A percentile compares a stretch with the other conserved stretches of the same genome.
Conservation (phyloP, 2,888 invertebrate species). For the Entomobrya proxima region DNA sequence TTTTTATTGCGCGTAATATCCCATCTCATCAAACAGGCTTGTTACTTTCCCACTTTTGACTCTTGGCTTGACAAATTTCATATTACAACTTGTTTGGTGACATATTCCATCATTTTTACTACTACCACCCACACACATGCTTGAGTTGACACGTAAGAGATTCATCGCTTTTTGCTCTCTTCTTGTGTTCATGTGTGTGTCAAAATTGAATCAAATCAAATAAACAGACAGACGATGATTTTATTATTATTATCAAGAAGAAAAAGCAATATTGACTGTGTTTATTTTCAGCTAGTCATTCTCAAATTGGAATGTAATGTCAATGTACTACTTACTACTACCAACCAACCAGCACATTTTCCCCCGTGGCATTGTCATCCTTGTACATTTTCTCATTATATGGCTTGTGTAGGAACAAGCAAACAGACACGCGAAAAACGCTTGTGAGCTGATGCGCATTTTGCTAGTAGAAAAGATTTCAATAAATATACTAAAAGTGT, state of each 20-base stretch:
- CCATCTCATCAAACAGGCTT: slow-evolving; percentile 30
- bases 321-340: slow-evolving; percentile 35
- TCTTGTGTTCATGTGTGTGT: no score
- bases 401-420: slow-evolving; percentile 25
- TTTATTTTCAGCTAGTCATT: slow-evolving; percentile 25
- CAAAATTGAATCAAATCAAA: slow-evolving; percentile 67
- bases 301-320: slow-evolving; percentile 55
- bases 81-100: no score
- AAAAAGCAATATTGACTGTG: slow-evolving; percentile 66
- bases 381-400: slow-evolving; percentile 40
- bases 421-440: background rate
- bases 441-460: background rate
- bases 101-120: no score
- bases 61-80: slow-evolving; percentile 62
- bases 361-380: slow-evolving; percentile 56
- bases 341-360: no score
- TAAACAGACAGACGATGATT: slow-evolving; percentile 16
- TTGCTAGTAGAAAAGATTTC: background rate
- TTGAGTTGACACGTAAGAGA: background rate
- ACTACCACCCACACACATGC: background rate
- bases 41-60: background rate
- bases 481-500: background rate
- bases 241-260: slow-evolving; percentile 33
- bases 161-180: background rate
- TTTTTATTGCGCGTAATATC: no score